Evolutionary conservation across 35 echinoderm and acorn worm species (phyloP).

Genomic region (Heliocidaris erythrogramma): DNA sequence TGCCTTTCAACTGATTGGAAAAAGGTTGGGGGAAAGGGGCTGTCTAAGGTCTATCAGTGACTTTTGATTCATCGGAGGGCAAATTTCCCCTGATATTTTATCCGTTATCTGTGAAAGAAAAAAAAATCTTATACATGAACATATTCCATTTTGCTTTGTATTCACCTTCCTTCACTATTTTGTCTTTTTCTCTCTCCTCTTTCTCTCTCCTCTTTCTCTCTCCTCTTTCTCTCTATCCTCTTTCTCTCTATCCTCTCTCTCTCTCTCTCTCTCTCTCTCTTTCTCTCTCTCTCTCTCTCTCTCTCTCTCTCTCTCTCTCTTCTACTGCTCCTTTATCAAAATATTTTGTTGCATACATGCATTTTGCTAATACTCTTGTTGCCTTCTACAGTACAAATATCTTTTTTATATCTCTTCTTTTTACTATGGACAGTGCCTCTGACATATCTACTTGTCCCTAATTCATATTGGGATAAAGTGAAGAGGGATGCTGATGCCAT

Average conservation of each 20-base stretch:
- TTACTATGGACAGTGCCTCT: not conserved
- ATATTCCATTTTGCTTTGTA: not conserved
- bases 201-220: not conserved
- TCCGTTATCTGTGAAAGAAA: not conserved
- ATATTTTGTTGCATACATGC: not conserved
- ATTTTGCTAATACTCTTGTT: not conserved
- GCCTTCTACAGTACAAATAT: not conserved
- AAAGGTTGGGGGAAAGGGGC: not conserved
- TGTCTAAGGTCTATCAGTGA: not conserved
- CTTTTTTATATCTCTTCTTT: not conserved
- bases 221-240: too few species aligned
- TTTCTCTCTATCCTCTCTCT: too few species aligned
- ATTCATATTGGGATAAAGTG: conserved; percentile 14
- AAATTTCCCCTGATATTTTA: not conserved
- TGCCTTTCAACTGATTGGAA: not conserved
- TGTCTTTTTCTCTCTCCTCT: not conserved
- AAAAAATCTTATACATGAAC: not conserved
- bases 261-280: too few species aligned
- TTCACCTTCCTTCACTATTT: too few species aligned
- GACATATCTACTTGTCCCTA: not conserved
- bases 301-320: not conserved
- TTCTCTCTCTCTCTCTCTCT: not conserved
- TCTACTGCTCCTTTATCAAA: not conserved
- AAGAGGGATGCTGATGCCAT: not conserved
- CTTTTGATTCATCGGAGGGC: not conserved